Conservation (phyloP, 2,113 vertebrate species). For the Saguinus imperator region DNA sequence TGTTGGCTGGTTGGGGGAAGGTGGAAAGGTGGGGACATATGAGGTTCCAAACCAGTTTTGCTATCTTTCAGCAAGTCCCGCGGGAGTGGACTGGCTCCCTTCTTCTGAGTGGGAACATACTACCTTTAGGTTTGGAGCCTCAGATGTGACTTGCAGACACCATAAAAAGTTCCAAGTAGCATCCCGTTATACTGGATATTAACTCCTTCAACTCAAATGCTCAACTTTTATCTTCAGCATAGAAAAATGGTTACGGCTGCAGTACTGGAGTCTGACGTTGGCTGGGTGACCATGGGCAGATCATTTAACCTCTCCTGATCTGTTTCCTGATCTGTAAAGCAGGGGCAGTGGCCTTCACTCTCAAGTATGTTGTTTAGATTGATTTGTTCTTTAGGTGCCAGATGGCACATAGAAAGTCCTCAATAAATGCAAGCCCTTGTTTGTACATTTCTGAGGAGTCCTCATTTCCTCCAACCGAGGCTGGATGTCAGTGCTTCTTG, state of each 20-base stretch:
- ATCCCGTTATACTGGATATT: not conserved
- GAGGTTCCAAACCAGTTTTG: not conserved
- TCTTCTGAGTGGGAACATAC: not conserved
- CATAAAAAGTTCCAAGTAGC: slow-evolving; percentile 6
- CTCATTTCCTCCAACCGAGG: not conserved
- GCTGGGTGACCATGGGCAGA: not conserved
- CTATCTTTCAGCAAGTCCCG: not conserved
- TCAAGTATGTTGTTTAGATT: not conserved
- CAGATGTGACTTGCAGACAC: not conserved
- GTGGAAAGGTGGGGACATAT: not conserved
- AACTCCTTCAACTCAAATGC: not conserved
- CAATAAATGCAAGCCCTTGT: not conserved
- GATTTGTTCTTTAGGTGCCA: not conserved
- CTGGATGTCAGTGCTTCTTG: not conserved
- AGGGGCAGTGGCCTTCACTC: not conserved
- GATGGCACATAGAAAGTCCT: not conserved
- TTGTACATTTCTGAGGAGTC: not conserved
- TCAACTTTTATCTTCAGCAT: not conserved
- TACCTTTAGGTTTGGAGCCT: slow-evolving; percentile 5
- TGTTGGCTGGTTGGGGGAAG: not conserved
- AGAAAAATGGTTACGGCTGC: not conserved
- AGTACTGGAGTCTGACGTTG: not conserved
- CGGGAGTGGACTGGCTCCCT: not conserved
- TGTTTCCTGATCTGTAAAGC: not conserved
- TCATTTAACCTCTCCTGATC: not conserved